Evolutionary conservation across 2,113 vertebrate species (phyloP), one percentile per base, ranked within the genome.

Genomic region (Entomyzon cyanotis): DNA sequence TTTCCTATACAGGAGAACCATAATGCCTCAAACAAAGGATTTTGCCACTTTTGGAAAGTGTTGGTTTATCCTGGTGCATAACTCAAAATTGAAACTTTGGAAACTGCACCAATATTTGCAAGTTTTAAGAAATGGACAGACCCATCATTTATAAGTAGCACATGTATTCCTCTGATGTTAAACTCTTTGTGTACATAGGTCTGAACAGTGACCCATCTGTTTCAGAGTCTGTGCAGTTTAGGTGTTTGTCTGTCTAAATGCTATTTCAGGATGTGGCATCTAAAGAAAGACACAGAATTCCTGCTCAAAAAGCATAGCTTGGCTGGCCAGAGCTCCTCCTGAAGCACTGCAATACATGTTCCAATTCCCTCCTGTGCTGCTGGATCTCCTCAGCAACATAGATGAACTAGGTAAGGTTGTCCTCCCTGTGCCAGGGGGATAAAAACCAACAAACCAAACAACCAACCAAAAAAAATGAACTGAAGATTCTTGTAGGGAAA

Each of bases 401-500:
- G 33, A 28, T 31, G 20, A 4, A 9, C 8, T 5, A 16, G 35
- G 27, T 44, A 55, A 78, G 8, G 5, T 25, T 65, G 20, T 65
- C 25, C 23, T 62, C 20, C 46, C 9, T 46, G 21, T 19, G 5
- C 3, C 0, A 14, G 31, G 8, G 1, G 23, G 7, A 33, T 27
- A 14, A 2, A 17, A 23, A 11, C 7, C 33, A 31, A 33, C 12
- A 15, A 55, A 62, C 9, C 24, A 22, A 53, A 23, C 11, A 33
- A 20, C 10, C 5, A 41, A 19, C 4, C 0, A 55, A 27, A 7
- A 10, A 2, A 50, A 33, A 27, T 7, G 9, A 11, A 9, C 11
- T 46, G 22, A 71, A 77, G 31, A 81, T 62, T 22, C 4, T 28
- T 74, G 63, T 21, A 11, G 10, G 77, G 39, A 64, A 68, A 84